Evolutionary conservation across 2,888 invertebrate genomes (phyloP).

Genomic region (Drosophila nr. perissopoda): DNA sequence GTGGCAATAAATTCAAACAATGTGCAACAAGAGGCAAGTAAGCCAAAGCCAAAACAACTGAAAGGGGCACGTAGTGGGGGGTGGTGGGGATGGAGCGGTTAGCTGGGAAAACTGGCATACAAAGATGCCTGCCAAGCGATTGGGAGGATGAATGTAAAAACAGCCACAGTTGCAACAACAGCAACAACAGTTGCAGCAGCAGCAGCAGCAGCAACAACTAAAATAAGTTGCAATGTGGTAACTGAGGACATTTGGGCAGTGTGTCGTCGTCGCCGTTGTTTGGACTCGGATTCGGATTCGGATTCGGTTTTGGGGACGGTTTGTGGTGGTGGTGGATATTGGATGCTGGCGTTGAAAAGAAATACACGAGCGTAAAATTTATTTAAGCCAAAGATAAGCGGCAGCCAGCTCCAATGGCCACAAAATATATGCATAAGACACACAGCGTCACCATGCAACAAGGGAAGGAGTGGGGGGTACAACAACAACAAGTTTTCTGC

Average conservation of each 20-base stretch:
- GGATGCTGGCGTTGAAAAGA: slow-evolving; percentile 74
- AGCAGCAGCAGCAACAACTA: slow-evolving; percentile 23
- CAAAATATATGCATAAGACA: slow-evolving; percentile 73
- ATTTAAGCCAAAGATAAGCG: slow-evolving; percentile 78
- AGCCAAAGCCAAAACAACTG: slow-evolving; percentile 49
- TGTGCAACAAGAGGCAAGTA: slow-evolving; percentile 63
- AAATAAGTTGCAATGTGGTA: slow-evolving; percentile 56
- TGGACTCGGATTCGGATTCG: slow-evolving; percentile 26
- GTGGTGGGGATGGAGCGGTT: background rate
- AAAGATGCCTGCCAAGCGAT: slow-evolving; percentile 60
- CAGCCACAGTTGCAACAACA: slow-evolving; percentile 31
- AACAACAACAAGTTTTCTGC: slow-evolving; percentile 72
- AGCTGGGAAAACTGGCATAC: slow-evolving; percentile 40
- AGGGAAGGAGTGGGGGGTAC: background rate
- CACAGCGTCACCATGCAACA: slow-evolving; percentile 51
- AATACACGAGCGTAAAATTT: slow-evolving; percentile 78
- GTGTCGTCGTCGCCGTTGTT: slow-evolving; percentile 55
- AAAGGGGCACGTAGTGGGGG: background rate
- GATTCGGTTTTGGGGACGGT: slow-evolving; percentile 25
- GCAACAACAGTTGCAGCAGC: slow-evolving; percentile 19
- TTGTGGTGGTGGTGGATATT: slow-evolving; percentile 16
- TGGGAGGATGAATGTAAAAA: slow-evolving; percentile 45
- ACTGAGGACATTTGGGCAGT: slow-evolving; percentile 77
- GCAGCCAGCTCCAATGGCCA: slow-evolving; percentile 58
- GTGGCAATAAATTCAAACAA: slow-evolving; percentile 76